phyloP scores from a whole-genome alignment of 2,113 vertebrate species.

The Anarhynchus alexandrinus region DNA sequence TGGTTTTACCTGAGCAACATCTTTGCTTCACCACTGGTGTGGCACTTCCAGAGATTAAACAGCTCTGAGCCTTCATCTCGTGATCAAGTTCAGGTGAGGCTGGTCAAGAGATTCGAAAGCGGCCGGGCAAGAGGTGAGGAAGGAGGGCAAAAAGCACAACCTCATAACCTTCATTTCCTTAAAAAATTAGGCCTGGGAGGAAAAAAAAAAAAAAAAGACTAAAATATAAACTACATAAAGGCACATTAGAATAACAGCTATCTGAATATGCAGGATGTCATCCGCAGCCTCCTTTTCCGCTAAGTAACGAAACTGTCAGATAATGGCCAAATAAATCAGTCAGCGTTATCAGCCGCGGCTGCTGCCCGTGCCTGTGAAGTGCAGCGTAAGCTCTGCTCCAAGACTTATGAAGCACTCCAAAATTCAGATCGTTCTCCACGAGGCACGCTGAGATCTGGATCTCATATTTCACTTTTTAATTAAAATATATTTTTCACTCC shows the following conservation, averaged over 20 bases:
- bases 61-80: not conserved
- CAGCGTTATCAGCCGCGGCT: not conserved
- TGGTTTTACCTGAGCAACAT: not conserved
- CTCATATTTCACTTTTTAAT: conserved; percentile 53
- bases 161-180: not conserved
- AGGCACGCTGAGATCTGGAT: conserved; percentile 4
- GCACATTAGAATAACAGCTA: not conserved
- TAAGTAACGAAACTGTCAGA: conserved; percentile 34
- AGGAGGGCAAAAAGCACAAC: not conserved
- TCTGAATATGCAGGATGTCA: not conserved
- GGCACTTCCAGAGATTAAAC: not conserved
- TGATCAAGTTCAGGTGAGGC: not conserved
- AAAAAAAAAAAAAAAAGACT: not conserved
- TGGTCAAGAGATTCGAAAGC: not conserved
- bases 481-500: conserved; percentile 51
- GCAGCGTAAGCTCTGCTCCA: not conserved
- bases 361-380: not conserved
- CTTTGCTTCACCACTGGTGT: not conserved
- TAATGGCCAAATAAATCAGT: conserved; percentile 43
- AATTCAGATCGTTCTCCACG: not conserved
- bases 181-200: not conserved
- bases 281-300: not conserved
- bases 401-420: conserved; percentile 15
- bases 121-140: not conserved
- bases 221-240: not conserved